Conservation (phyloP, 2,113 vertebrate species). For the Tragelaphus buxtoni region DNA sequence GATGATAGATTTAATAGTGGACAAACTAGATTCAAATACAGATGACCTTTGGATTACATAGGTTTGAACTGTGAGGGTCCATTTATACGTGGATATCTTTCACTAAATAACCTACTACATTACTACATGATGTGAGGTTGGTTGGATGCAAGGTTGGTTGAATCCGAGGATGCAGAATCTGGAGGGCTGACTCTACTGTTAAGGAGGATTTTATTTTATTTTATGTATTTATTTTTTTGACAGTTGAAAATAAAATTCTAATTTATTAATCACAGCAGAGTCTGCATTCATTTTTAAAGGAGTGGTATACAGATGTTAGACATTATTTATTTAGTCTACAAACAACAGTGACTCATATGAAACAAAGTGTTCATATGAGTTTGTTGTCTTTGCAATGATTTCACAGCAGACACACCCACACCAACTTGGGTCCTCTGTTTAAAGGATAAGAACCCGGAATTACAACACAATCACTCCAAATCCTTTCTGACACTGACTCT, state of each 20-base stretch:
- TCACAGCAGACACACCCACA: background rate
- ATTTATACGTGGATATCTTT: background rate
- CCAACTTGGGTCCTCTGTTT: background rate
- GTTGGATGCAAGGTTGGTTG: background rate
- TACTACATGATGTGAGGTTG: background rate
- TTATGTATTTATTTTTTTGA: background rate
- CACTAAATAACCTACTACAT: background rate
- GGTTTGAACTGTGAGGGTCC: background rate
- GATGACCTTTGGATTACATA: background rate
- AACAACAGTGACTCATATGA: conserved; percentile 9
- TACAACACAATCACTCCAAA: background rate
- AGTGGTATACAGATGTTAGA: conserved; percentile 47
- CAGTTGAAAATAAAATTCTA: conserved; percentile 40
- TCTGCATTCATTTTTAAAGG: conserved; percentile 22
- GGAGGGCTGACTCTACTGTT: background rate
- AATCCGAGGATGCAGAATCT: background rate
- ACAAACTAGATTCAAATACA: background rate
- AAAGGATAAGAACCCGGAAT: background rate
- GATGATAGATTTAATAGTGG: background rate
- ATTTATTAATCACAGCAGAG: conserved; percentile 33
- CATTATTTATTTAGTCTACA: conserved; percentile 52
- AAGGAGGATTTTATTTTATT: no score
- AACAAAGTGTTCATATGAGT: conserved; percentile 15
- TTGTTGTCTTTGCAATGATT: background rate
- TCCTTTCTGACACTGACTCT: background rate